Conservation (phyloP, 1,140 invertebrate species). For the Scaptodrosophila lebanonensis region DNA sequence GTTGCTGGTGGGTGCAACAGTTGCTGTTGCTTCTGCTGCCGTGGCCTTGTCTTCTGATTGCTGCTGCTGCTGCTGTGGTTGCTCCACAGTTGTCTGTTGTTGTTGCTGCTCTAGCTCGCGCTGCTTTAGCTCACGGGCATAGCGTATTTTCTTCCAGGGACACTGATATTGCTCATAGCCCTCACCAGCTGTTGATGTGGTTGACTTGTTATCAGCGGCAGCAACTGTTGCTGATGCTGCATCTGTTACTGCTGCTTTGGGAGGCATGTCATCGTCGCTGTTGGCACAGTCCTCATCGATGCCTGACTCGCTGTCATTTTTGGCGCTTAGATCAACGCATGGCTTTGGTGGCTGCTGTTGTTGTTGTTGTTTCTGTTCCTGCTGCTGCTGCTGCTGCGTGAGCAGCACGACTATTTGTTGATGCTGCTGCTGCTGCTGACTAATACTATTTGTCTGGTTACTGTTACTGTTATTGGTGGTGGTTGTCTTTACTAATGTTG, state of each 20-base stretch:
- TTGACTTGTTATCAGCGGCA: conserved; percentile 4
- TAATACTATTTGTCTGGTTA: conserved; percentile 65
- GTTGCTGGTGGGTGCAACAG: conserved; percentile 22
- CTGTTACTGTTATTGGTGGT: conserved; percentile 48
- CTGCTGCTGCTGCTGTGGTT: conserved; percentile 12
- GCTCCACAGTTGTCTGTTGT: conserved; percentile 23
- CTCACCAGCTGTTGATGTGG: neutral
- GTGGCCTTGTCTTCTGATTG: conserved; percentile 20
- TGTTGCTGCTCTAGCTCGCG: conserved; percentile 49
- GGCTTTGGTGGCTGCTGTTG: conserved; percentile 60
- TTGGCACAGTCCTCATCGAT: conserved; percentile 63
- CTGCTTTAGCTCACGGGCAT: conserved; percentile 71
- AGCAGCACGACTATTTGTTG: conserved; percentile 50
- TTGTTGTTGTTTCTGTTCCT: conserved; percentile 41
- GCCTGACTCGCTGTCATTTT: conserved; percentile 69
- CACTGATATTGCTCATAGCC: conserved; percentile 71
- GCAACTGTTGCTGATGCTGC: conserved; percentile 12
- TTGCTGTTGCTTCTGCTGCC: conserved; percentile 6
- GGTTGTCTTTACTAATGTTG: conserved; percentile 68
- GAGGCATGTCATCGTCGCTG: conserved; percentile 48
- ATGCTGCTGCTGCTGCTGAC: conserved; percentile 62
- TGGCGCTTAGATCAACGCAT: conserved; percentile 53
- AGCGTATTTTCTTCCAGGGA: conserved; percentile 76
- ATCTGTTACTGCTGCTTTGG: conserved; percentile 9
- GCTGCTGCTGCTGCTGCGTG: conserved; percentile 37